A percentile compares a stretch with the other conserved stretches of the same genome.
Evolutionary conservation across 2,888 invertebrate species (phyloP).

Genomic region (Litoditis marina): DNA sequence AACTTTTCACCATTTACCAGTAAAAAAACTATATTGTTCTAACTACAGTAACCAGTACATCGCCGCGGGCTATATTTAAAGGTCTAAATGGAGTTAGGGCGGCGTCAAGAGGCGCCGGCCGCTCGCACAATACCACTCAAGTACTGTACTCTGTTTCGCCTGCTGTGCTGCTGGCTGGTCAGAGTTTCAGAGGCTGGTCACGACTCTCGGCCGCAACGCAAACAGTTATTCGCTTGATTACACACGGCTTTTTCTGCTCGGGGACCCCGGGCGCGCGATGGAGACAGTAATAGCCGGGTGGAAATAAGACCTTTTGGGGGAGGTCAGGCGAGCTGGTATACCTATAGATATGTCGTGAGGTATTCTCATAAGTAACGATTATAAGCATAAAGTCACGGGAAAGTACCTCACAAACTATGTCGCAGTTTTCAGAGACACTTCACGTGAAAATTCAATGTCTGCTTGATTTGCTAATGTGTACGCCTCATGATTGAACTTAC

Average conservation of each 20-base stretch:
- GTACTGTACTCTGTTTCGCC: constrained; percentile 5
- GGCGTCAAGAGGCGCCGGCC: not conserved
- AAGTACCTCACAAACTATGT: constrained; percentile 1
- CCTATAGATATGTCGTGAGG: too few relatives aligned
- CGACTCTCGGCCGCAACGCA: constrained; percentile 15
- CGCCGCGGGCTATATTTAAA: not conserved
- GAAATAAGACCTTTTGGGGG: not conserved
- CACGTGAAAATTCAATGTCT: too few relatives aligned
- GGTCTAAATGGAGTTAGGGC: not conserved
- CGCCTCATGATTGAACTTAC: too few relatives aligned
- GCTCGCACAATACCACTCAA: too few relatives aligned
- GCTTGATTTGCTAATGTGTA: too few relatives aligned
- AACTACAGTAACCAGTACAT: too few relatives aligned
- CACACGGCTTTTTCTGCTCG: constrained; percentile 13
- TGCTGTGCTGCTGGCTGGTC: constrained; percentile 12
- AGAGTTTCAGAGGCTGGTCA: constrained; percentile 14
- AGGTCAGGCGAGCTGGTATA: not conserved
- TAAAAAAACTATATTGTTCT: too few relatives aligned
- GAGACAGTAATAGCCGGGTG: not conserved
- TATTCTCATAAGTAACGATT: too few relatives aligned
- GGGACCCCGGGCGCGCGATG: not conserved
- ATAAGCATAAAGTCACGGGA: not conserved
- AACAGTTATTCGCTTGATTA: constrained; percentile 22
- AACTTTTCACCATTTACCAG: too few relatives aligned
- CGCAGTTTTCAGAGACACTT: not conserved